These are phyloP conservation scores for Pollimyrus isidori DNA, from an alignment of 2,113 vertebrate species.

Conservation along the genomic window DNA sequence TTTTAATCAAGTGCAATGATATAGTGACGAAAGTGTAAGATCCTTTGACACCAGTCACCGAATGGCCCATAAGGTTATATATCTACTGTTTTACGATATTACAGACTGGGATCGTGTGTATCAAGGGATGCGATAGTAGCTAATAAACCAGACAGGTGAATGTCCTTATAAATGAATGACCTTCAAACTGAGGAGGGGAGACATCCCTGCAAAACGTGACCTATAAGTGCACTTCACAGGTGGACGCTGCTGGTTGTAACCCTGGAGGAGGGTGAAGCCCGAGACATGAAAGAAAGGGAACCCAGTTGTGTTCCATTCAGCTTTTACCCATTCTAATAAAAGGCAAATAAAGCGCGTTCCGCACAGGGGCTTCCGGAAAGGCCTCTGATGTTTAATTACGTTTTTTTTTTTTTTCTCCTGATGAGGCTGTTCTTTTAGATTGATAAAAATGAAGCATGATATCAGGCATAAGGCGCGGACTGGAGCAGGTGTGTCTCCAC, in stretches of 20 bases:
- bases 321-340: background rate
- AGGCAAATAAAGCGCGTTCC: background rate
- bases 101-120: background rate
- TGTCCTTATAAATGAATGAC: background rate
- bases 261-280: background rate
- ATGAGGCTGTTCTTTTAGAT: background rate
- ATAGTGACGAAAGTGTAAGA: background rate
- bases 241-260: background rate
- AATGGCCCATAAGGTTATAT: background rate
- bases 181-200: background rate
- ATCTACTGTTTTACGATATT: background rate
- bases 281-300: background rate
- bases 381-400: slow-evolving; percentile 5
- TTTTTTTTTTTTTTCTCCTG: background rate
- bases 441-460: background rate
- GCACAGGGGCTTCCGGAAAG: background rate
- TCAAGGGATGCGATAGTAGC: background rate
- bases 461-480: background rate
- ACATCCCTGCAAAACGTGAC: background rate
- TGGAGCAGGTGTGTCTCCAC: background rate
- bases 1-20: background rate
- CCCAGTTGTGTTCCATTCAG: background rate
- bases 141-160: background rate
- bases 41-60: background rate
- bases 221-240: background rate